phyloP scores from a whole-genome alignment of 2,888 invertebrate genomes.

The Rotaria socialis region DNA sequence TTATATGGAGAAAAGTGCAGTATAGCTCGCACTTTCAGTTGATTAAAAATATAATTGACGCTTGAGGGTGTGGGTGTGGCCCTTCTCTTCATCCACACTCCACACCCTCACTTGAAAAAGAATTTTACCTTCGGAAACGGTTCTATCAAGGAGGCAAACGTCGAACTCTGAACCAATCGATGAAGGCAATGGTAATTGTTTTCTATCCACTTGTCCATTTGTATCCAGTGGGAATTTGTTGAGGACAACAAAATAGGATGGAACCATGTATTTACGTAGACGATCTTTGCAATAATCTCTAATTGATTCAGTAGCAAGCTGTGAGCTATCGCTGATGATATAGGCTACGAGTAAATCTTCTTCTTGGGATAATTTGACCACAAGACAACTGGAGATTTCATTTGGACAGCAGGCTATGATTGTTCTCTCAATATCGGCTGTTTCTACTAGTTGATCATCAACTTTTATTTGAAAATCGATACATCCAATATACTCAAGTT shows the following conservation, averaged over 20 bases:
- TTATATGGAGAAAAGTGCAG: too few relatives aligned
- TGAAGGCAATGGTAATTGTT: background rate
- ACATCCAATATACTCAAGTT: background rate
- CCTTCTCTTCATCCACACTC: too few relatives aligned
- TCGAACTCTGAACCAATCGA: too few relatives aligned
- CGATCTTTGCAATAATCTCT: background rate
- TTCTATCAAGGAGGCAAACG: background rate
- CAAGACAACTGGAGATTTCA: background rate
- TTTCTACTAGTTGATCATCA: background rate
- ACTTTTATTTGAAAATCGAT: background rate
- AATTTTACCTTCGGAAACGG: background rate
- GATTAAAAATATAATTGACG: too few relatives aligned
- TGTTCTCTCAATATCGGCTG: background rate
- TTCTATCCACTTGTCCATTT: background rate
- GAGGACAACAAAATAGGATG: background rate
- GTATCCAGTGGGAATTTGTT: background rate
- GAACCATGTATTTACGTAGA: background rate
- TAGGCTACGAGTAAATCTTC: background rate
- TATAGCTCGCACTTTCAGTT: too few relatives aligned
- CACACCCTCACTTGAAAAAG: too few relatives aligned
- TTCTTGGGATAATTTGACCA: background rate
- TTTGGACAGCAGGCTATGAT: background rate
- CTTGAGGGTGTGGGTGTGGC: too few relatives aligned
- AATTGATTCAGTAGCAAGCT: background rate
- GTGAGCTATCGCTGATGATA: background rate